Evolutionary conservation across 1,140 invertebrate species (phyloP), one percentile per base, ranked within the genome.

Genomic region (Sycobia sp.): DNA sequence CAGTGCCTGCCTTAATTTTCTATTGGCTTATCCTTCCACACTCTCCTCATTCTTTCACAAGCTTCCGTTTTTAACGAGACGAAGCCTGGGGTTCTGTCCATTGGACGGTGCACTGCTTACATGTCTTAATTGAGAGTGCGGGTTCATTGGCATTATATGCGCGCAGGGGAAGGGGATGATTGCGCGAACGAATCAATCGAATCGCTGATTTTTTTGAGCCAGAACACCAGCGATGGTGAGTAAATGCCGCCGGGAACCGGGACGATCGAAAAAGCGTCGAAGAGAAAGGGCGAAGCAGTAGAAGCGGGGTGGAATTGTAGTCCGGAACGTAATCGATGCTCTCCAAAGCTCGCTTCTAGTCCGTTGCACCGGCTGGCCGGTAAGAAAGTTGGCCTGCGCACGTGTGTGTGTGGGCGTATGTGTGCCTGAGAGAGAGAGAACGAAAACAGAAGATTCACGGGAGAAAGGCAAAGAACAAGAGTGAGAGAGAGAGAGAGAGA

Each of bases 301-400:
- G n/a, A n/a, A n/a, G n/a, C n/a, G n/a, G n/a, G n/a, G n/a, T 14
- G 20, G 14, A 29, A 7, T 16, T 47, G 13, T 47, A 32, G 8
- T 7, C 29, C n/a, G 55, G 32, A 47, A 57, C 39, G 43, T 57
- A 58, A 58, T 58, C 32, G 49, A 61, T 61, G 49, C 46, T 53
- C 4, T 14, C 9, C 23, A 8, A 4, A 54, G 18, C 50, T 53
- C 32, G 11, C 20, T 44, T 57, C 36, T 46, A 25, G 54, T 32
- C 2, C 10, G 16, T 3, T 46, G n/a, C 11, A 44, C 54, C 11
- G 39, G 34, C 39, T 8, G n/a, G 10, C 32, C 54, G 34, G 14
- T 29, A 32, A 32, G 27, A 51, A 29, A 51, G 49, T 51, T 36
- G 7, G 29, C 18, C 2, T n/a, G n/a, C n/a, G n/a, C 18, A 14